A percentile compares a stretch with the other conserved stretches of the same genome.
phyloP scores from a whole-genome alignment of 2,797 vertebrate genomes.

The Falco novaeseelandiae region DNA sequence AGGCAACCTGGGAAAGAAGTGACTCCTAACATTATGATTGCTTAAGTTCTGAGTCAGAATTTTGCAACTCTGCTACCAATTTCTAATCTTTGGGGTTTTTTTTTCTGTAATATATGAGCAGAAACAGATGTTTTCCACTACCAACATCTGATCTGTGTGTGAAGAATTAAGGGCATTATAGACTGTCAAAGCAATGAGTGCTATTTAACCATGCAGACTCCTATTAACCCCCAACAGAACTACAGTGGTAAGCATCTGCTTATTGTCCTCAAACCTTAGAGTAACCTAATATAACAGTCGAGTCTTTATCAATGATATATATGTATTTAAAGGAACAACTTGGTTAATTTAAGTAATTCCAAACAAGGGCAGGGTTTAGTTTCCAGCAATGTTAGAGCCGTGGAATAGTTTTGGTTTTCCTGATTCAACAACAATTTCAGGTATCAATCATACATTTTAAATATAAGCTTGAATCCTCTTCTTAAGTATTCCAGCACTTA shows the following conservation, averaged over 20 bases:
- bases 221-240: background rate
- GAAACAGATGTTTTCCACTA: slow-evolving; percentile 42
- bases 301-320: background rate
- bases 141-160: slow-evolving; percentile 19
- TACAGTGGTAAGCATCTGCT: background rate
- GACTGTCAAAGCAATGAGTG: slow-evolving; percentile 6
- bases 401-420: background rate
- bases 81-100: background rate
- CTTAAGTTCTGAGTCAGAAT: background rate
- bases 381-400: background rate
- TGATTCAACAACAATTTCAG: background rate
- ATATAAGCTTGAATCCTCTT: background rate
- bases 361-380: background rate
- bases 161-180: slow-evolving; percentile 12
- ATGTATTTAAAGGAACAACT: background rate
- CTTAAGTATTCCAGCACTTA: background rate
- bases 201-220: slow-evolving; percentile 10
- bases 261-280: background rate
- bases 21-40: background rate
- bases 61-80: background rate
- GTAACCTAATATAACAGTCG: background rate
- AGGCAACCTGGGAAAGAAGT: background rate
- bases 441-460: background rate
- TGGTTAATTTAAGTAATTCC: background rate
- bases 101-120: background rate